Base-by-base conservation (phyloP, 2,888 invertebrate genomes). In the Noctua fimbriata region DNA sequence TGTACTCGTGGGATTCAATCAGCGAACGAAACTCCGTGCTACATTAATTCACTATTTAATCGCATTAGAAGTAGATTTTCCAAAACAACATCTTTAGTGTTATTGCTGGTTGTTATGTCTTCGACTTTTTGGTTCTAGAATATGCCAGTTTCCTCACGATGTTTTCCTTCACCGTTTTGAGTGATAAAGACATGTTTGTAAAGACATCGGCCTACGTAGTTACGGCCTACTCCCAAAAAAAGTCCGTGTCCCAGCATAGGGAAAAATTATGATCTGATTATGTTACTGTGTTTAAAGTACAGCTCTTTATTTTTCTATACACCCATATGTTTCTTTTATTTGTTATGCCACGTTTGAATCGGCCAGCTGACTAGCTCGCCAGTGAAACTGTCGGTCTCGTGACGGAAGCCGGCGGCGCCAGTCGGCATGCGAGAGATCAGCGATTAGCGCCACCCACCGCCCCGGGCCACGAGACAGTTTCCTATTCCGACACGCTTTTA, bases 361-460 rank as follows among this genome's bases (percentile, higher is more conserved):
- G 14, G 36, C 49, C 52, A 73, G 52, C 60, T 67, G 44, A 44
- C 44, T 71, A 66, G 67, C 21, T 16, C 12, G 21, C 55, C 49
- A 77, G 76, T 75, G 72, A 77, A 83, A 69, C 72, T 78, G 71
- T 76, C 55, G 63, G 83, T 52, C 80, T 86, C 86, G 83, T 88
- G 90, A 88, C 89, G 87, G 87, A 81, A 78, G 76, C 73, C 84
- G 86, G 87, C 76, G 89, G 87, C 87, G 90, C 86, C 88, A 81
- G 83, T 79, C 78, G 90, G 90, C 89, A 91, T 92, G 89, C 89
- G 88, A 83, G 87, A 89, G 92, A 93, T 93, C 88, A 74, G 84
- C 72, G 93, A 93, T 93, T 92, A 90, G 83, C 79, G 87, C 90
- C 90, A 90, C 90, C 91, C 90, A 91, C 89, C 84, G 91, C 90